Percentiles rank a stretch among this genome's conserved stretches.
Conservation (phyloP, 2,888 invertebrate species). For the Apamea epomidion region DNA sequence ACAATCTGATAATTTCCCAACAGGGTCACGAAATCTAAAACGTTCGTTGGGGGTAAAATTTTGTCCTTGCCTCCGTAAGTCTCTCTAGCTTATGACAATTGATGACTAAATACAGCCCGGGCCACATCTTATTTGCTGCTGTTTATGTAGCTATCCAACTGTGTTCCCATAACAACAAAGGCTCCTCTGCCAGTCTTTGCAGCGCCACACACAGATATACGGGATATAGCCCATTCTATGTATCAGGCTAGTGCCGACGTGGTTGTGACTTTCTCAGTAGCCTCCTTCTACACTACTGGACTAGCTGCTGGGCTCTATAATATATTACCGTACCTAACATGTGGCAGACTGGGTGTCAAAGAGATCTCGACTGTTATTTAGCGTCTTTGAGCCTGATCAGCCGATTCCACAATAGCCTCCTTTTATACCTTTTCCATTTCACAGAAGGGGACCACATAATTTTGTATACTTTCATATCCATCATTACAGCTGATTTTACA, state of each 20-base stretch:
- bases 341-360: too few relatives aligned
- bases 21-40: background rate
- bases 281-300: background rate
- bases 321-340: too few relatives aligned
- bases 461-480: too few relatives aligned
- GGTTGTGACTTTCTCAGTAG: background rate
- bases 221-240: background rate
- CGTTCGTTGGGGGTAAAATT: background rate
- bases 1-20: too few relatives aligned
- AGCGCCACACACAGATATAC: background rate
- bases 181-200: background rate
- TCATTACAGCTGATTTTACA: too few relatives aligned
- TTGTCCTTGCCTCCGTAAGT: background rate
- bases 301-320: too few relatives aligned
- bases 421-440: too few relatives aligned
- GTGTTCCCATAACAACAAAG: background rate
- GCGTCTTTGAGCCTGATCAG: too few relatives aligned
- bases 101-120: too few relatives aligned
- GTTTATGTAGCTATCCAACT: background rate
- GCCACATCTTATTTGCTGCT: background rate
- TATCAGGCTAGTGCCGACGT: background rate
- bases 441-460: too few relatives aligned
- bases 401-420: too few relatives aligned
- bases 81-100: background rate
- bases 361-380: too few relatives aligned